These are phyloP conservation scores for Drosophila ambigua DNA, from an alignment of 1,140 invertebrate species.

Conservation along the genomic window DNA sequence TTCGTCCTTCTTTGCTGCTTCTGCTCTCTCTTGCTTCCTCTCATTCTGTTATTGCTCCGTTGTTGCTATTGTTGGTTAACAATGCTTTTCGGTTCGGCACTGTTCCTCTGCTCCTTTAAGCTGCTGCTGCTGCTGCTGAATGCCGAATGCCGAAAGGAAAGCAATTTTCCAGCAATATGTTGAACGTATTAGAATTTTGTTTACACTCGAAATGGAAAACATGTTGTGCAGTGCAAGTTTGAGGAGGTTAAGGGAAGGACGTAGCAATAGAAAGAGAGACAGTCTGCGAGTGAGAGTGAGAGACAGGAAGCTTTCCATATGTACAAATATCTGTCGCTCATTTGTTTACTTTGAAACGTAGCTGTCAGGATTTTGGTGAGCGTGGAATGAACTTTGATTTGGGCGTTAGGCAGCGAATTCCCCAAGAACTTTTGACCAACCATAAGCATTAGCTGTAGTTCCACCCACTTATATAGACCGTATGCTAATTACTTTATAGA, in stretches of 20 bases:
- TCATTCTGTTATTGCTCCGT: slow-evolving; percentile 12
- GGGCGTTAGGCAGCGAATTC: slow-evolving; percentile 50
- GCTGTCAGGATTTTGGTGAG: slow-evolving; percentile 59
- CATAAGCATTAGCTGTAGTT: neutral
- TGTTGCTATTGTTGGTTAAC: slow-evolving; percentile 76
- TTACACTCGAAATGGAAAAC: slow-evolving; percentile 81
- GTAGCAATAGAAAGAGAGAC: too few species aligned
- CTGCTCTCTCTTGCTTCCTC: neutral
- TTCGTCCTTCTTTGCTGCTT: too few species aligned
- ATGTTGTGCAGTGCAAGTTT: slow-evolving; percentile 77
- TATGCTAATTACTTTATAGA: slow-evolving; percentile 75
- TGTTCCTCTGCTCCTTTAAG: slow-evolving; percentile 41
- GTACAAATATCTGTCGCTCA: slow-evolving; percentile 49
- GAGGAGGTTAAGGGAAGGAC: slow-evolving; percentile 8
- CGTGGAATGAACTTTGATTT: slow-evolving; percentile 49
- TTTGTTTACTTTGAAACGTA: slow-evolving; percentile 77
- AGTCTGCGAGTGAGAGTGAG: slow-evolving; percentile 3
- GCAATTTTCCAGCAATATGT: slow-evolving; percentile 82
- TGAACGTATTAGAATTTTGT: slow-evolving; percentile 82
- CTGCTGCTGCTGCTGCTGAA: slow-evolving; percentile 40
- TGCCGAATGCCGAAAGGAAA: slow-evolving; percentile 77
- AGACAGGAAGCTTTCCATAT: slow-evolving; percentile 9
- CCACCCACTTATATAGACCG: slow-evolving; percentile 12
- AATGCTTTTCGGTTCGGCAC: slow-evolving; percentile 67
- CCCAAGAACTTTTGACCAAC: slow-evolving; percentile 34